phyloP scores from a whole-genome alignment of 2,113 vertebrate species.

The Lampris megalopsis region DNA sequence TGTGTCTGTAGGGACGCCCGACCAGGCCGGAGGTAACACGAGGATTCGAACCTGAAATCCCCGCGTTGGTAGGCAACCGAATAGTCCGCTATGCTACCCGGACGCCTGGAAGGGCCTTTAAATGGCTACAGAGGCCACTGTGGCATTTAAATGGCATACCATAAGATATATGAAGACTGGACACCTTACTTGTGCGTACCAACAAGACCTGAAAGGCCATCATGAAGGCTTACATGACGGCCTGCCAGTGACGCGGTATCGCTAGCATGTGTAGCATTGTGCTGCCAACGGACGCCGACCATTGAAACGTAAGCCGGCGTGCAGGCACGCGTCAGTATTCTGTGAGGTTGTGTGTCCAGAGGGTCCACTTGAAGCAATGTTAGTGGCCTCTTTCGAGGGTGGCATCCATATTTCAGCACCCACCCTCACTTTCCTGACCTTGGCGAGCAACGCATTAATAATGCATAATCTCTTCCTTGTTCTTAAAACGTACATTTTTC shows the following conservation, averaged over 20 bases:
- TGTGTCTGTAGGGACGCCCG: too few species aligned
- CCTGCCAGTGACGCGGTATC: background rate
- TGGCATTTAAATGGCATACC: background rate
- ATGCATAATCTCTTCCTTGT: conserved; percentile 81
- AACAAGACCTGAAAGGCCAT: too few species aligned
- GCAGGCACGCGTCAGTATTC: conserved; percentile 65
- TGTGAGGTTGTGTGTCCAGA: conserved; percentile 66
- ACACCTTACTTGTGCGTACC: too few species aligned
- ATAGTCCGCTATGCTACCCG: too few species aligned
- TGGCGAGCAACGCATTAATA: conserved; percentile 80
- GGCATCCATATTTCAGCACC: conserved; percentile 80
- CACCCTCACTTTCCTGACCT: conserved; percentile 79
- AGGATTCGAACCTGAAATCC: too few species aligned
- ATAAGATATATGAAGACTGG: background rate
- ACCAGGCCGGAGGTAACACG: too few species aligned
- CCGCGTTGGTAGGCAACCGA: too few species aligned
- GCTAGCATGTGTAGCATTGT: conserved; percentile 7
- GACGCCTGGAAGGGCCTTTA: background rate
- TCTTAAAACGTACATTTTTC: conserved; percentile 69
- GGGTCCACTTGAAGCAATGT: conserved; percentile 75
- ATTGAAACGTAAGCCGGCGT: conserved; percentile 34
- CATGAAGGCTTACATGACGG: too few species aligned
- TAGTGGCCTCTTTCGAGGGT: conserved; percentile 67
- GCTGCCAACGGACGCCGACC: conserved; percentile 35
- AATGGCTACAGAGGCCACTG: background rate